Conservation (phyloP, 2,797 vertebrate species). For the Denticeps clupeoides region DNA sequence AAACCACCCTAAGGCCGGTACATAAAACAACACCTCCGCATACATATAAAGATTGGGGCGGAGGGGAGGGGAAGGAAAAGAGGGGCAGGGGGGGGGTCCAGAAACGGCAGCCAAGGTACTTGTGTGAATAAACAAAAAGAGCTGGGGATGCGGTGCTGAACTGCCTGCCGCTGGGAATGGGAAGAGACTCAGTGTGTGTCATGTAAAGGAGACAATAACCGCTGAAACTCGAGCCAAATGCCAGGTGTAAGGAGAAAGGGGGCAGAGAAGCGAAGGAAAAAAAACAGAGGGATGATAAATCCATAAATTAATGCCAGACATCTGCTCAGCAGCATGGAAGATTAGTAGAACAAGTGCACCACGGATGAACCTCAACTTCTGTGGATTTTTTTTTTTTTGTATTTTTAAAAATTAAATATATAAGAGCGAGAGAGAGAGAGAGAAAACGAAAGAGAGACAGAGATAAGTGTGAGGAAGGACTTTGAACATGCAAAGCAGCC, state of each 20-base stretch:
- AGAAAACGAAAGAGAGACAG: neutral
- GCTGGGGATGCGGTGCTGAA: slow-evolving; percentile 16
- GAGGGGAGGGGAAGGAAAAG: slow-evolving; percentile 9
- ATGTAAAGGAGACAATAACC: slow-evolving; percentile 81
- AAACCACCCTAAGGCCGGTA: slow-evolving; percentile 63
- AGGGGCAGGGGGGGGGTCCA: slow-evolving; percentile 29
- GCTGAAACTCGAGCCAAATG: slow-evolving; percentile 89
- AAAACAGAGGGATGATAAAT: slow-evolving; percentile 65
- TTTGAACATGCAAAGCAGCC: slow-evolving; percentile 34
- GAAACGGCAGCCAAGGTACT: slow-evolving; percentile 41
- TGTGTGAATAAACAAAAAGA: no score
- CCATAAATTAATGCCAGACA: slow-evolving; percentile 99
- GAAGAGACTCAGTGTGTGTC: slow-evolving; percentile 60
- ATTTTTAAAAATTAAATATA: slow-evolving; percentile 44
- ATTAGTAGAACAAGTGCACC: slow-evolving; percentile 70
- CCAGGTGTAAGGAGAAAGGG: slow-evolving; percentile 75
- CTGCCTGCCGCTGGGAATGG: slow-evolving; percentile 22
- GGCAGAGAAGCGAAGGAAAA: slow-evolving; percentile 29
- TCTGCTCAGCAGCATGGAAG: slow-evolving; percentile 89
- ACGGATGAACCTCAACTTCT: slow-evolving; percentile 61
- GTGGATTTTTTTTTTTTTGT: neutral
- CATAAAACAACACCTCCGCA: slow-evolving; percentile 77
- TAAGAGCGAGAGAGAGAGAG: slow-evolving; percentile 44
- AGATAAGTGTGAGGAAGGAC: neutral
- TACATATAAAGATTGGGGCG: no score